These are phyloP conservation scores for Himalopsyche japonica DNA, from an alignment of 2,888 invertebrate species.

Conservation along the genomic window DNA sequence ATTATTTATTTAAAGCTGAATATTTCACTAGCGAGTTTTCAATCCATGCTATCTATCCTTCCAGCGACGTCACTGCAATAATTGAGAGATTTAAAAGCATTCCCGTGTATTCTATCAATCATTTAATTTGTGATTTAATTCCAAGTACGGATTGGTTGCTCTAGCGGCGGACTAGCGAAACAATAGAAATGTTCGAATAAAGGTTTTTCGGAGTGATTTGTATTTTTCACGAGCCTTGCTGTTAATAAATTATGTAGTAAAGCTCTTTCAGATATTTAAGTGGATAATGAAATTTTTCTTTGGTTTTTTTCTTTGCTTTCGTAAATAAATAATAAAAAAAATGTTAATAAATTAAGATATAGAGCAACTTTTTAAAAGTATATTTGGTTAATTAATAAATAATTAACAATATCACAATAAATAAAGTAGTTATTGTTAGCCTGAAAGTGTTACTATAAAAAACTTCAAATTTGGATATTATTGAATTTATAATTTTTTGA, in stretches of 20 bases:
- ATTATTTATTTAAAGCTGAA: not conserved
- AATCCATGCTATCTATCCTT: not conserved
- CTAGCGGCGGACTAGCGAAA: not conserved
- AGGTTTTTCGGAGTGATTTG: conserved; percentile 14
- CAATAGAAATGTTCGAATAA: conserved; percentile 10
- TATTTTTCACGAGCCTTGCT: conserved; percentile 13
- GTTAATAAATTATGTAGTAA: conserved; percentile 14
- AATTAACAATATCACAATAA: no score
- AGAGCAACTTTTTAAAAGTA: no score
- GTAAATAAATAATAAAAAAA: no score
- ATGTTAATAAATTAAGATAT: no score
- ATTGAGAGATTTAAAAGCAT: conserved; percentile 38
- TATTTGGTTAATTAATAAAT: no score
- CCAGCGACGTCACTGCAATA: conserved; percentile 15
- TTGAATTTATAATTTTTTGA: no score
- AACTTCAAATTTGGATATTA: no score
- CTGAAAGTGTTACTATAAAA: no score
- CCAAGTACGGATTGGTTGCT: not conserved
- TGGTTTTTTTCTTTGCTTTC: no score
- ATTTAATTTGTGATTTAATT: conserved; percentile 34
- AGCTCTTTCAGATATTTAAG: no score
- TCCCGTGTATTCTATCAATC: conserved; percentile 37
- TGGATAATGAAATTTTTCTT: no score
- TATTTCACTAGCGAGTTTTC: not conserved
- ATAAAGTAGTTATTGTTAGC: no score